Percentiles rank a stretch among this genome's conserved stretches.
Evolutionary conservation across 2,113 vertebrate genomes (phyloP).

Genomic region (Cranoglanis bouderius): DNA sequence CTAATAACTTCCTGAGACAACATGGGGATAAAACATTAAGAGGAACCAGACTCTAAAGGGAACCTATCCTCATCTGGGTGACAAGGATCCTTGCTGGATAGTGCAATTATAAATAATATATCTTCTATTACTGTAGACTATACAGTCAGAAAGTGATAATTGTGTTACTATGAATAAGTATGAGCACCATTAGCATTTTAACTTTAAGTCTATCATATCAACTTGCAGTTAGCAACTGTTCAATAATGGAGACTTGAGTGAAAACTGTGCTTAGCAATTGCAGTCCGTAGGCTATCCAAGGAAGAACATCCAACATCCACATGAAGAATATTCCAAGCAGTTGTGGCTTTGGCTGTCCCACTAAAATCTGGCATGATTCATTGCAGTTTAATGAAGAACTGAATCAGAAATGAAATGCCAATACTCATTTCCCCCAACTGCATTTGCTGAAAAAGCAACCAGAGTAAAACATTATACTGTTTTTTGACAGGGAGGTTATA

Average conservation of each 20-base stretch:
- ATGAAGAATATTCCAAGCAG: no score
- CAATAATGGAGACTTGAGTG: not conserved
- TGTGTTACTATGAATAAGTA: not conserved
- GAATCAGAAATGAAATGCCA: not conserved
- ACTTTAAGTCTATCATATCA: not conserved
- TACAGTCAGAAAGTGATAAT: no score
- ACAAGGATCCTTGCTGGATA: not conserved
- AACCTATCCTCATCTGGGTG: not conserved
- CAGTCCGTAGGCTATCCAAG: no score
- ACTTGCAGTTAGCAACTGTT: not conserved
- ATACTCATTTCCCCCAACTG: not conserved
- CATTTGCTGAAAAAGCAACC: not conserved
- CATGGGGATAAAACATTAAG: no score
- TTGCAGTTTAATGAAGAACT: constrained; percentile 1
- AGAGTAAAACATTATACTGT: not conserved
- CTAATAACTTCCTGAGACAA: no score
- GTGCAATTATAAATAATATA: not conserved
- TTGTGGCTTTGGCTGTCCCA: constrained; percentile 5
- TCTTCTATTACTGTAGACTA: not conserved
- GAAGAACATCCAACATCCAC: no score
- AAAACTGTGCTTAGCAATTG: no score
- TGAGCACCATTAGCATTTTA: not conserved
- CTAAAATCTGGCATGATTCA: not conserved
- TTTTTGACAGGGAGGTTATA: not conserved
- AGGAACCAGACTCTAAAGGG: no score